Base-by-base conservation (phyloP, 2,113 vertebrate species). In the Strix aluco region DNA sequence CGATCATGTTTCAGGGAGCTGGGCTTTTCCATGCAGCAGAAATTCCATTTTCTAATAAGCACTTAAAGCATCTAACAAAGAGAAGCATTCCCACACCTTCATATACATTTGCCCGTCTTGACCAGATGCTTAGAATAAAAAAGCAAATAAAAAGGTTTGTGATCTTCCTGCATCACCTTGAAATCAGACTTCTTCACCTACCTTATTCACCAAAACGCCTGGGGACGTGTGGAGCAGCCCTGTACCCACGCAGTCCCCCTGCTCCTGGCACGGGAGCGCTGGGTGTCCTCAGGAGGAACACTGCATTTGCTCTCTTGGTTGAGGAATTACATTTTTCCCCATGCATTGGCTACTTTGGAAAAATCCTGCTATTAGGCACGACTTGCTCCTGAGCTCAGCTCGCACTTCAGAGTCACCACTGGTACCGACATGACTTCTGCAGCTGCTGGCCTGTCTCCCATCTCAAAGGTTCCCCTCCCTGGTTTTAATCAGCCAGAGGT, bases 191-290 rank as follows among this genome's bases (percentile, higher is more conserved):
- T 83, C 52, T 71, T 44, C 52, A 47, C 65, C 52, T 9, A 30
- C 42, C 32, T 74, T 25, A 5, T 52, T 62, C 8, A 36, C 51
- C 65, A 62, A 40, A 87, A 66, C 2, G 5, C 34, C 20, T 34
- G 36, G 36, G 38, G 52, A 54, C 1, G 1, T 3, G 6, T 2
- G 1, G n/a, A 86, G 52, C 47, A 72, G 54, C 54, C 38, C 40
- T 2, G 10, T 23, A 4, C 17, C 84, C 49, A 6, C 0, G 0
- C 10, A 3, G n/a, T 34, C 20, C 29, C 49, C 51, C 36, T 2
- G 3, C n/a, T 80, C 71, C 67, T 34, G 38, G 18, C 27, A 27
- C 1, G 0, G 15, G 36, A 11, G 8, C 15, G 9, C 3, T 42
- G 30, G 27, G 30, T 38, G 80, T 78, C 73, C 36, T 36, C 32